Percentiles rank a stretch among this genome's conserved stretches.
These are phyloP conservation scores for Sminthurinus signatus DNA, from an alignment of 1,140 invertebrate genomes.

Conservation along the genomic window DNA sequence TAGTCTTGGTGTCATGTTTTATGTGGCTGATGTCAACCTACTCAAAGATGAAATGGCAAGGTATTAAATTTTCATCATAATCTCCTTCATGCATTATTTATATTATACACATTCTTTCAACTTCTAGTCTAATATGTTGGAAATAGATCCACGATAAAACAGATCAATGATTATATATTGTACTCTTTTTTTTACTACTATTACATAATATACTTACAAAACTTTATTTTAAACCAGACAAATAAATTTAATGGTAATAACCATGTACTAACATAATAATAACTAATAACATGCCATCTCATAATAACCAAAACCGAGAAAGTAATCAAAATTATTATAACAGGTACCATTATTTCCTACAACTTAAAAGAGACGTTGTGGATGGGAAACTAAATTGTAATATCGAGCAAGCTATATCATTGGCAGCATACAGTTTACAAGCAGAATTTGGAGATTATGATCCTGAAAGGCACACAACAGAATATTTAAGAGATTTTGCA, in stretches of 20 bases:
- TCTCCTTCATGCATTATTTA: slow-evolving; percentile 19
- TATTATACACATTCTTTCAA: no score
- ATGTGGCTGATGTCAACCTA: slow-evolving; percentile 75
- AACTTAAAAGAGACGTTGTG: slow-evolving; percentile 88
- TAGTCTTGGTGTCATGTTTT: slow-evolving; percentile 87
- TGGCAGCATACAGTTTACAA: slow-evolving; percentile 90
- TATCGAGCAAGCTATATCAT: slow-evolving; percentile 74
- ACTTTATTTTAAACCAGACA: no score
- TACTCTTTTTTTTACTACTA: no score
- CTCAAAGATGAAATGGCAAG: slow-evolving; percentile 85
- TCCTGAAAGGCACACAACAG: slow-evolving; percentile 76
- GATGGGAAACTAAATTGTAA: slow-evolving; percentile 83
- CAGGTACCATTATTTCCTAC: slow-evolving; percentile 91
- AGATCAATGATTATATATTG: no score
- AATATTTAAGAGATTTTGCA: slow-evolving; percentile 84
- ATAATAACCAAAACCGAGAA: no score
- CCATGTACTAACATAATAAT: no score
- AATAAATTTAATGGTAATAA: no score
- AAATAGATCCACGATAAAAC: no score
- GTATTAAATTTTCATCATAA: no score
- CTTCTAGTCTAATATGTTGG: neutral
- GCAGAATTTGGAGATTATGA: slow-evolving; percentile 95
- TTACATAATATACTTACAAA: no score
- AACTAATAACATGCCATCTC: no score
- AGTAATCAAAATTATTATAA: no score